Percentiles rank a stretch among this genome's conserved stretches.
These are phyloP conservation scores for Xestia xanthographa DNA, from an alignment of 2,888 invertebrate genomes.

Conservation along the genomic window DNA sequence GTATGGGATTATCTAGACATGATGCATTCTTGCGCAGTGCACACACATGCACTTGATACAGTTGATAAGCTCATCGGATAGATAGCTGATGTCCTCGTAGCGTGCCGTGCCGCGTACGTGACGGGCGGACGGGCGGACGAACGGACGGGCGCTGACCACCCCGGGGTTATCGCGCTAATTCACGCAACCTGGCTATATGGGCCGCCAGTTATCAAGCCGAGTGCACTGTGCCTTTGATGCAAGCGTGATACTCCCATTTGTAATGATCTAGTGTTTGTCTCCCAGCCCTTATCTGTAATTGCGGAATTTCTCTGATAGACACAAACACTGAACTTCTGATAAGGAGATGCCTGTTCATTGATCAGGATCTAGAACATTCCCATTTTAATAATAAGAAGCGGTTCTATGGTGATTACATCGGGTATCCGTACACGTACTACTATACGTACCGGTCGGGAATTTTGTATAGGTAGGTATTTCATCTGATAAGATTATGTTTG, in stretches of 20 bases:
- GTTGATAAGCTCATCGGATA: background rate
- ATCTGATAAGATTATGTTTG: background rate
- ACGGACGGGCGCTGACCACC: conserved; percentile 5
- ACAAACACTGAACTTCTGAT: conserved; percentile 15
- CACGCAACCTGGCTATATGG: conserved; percentile 45
- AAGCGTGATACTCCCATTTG: conserved; percentile 29
- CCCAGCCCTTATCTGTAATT: background rate
- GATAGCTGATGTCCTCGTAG: conserved; percentile 1
- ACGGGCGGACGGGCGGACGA: background rate
- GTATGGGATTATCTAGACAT: background rate
- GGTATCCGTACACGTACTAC: background rate
- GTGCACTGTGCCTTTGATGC: conserved; percentile 36
- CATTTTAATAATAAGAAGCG: background rate
- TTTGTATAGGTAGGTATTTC: background rate
- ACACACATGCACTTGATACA: background rate
- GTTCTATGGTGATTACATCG: background rate
- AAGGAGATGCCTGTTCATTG: background rate
- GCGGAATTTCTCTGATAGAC: background rate
- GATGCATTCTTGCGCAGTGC: background rate
- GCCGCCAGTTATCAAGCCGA: conserved; percentile 38
- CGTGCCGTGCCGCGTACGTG: conserved; percentile 5
- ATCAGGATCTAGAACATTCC: background rate
- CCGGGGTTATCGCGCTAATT: conserved; percentile 53
- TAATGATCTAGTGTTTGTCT: conserved; percentile 14
- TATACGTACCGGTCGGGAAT: background rate